Evolutionary conservation across 2,888 invertebrate genomes (phyloP), one percentile per base, ranked within the genome.

Genomic region (Calliphora vomitoria): DNA sequence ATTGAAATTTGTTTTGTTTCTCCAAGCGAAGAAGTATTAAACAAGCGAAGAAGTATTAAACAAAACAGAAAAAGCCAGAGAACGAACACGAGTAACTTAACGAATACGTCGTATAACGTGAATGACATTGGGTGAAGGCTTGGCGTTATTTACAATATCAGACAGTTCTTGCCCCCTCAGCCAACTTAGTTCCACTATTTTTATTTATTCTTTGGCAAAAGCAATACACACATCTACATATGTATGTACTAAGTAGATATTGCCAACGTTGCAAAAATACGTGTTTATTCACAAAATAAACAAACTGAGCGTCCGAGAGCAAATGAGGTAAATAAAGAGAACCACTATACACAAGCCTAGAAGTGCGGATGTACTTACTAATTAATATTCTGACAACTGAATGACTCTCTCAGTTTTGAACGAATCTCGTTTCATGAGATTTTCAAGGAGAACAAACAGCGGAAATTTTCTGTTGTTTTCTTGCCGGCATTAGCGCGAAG

Each of bases 121-220:
- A 71, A 20, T 72, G 83, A 53, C 83, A 83, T 71, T 72, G 71
- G 71, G 69, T 62, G 71, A 83, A 71, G 83, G 83, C 83, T 83
- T 72, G 83, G 71, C 83, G 25, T 10, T 31, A 50, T 53, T 71
- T 18, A 35, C 71, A 53, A 71, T 72, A 38, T 72, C 71, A 72
- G 15, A 13, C 8, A 55, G 11, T 72, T 41, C 44, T 20, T 66
- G 15, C 31, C 55, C 55, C 53, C 53, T 20, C 20, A 10, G 6
- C 38, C 13, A 41, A 3, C 41, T 44, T 13, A 20, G 4, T 5
- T 6, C 47, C 20, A 50, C 31, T 8, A 47, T 62, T n/a, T 41
- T 53, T 35, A 18, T 38, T 60, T 62, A 60, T 47, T 47, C 20
- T 50, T 64, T 11, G 15, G 35, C 53, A 71, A 35, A 53, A 11